A percentile compares a stretch with the other conserved stretches of the same genome.
These are phyloP conservation scores for Odontomachus brunneus DNA, from an alignment of 1,140 invertebrate species.

Conservation along the genomic window DNA sequence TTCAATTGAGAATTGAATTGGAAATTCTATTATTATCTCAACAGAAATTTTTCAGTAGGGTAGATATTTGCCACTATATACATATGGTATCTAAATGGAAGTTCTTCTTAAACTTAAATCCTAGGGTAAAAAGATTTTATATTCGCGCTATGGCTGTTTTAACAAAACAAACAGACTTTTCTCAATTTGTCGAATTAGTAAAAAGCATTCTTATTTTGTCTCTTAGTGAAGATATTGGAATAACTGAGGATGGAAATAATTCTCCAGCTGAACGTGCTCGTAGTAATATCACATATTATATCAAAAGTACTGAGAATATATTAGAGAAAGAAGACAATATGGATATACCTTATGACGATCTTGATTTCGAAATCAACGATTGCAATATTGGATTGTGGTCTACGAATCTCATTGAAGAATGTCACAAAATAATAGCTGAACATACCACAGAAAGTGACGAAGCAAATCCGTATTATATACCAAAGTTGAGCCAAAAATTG, in stretches of 20 bases:
- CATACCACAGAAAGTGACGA: too few relatives aligned
- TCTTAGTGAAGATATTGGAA: slow-evolving; percentile 15
- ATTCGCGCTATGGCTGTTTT: slow-evolving; percentile 20
- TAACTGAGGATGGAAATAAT: slow-evolving; percentile 4
- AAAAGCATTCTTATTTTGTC: neutral
- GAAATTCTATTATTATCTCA: too few relatives aligned
- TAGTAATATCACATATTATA: neutral
- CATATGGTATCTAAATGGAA: too few relatives aligned
- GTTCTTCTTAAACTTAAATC: too few relatives aligned
- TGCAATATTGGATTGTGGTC: neutral
- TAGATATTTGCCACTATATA: too few relatives aligned
- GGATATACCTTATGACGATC: neutral
- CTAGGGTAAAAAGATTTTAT: slow-evolving; percentile 9
- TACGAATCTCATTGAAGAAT: neutral
- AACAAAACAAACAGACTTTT: slow-evolving; percentile 3
- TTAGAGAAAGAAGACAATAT: neutral
- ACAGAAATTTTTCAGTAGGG: too few relatives aligned
- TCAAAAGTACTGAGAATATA: neutral
- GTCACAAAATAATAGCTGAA: slow-evolving; percentile 10
- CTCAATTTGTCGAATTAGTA: neutral
- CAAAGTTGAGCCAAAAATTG: too few relatives aligned
- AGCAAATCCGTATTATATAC: too few relatives aligned
- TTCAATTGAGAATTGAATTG: too few relatives aligned
- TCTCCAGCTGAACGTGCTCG: slow-evolving; percentile 11
- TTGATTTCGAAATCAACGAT: neutral